A percentile compares a stretch with the other conserved stretches of the same genome.
Conservation (phyloP, 2,888 invertebrate species). For the Eristalis pertinax region DNA sequence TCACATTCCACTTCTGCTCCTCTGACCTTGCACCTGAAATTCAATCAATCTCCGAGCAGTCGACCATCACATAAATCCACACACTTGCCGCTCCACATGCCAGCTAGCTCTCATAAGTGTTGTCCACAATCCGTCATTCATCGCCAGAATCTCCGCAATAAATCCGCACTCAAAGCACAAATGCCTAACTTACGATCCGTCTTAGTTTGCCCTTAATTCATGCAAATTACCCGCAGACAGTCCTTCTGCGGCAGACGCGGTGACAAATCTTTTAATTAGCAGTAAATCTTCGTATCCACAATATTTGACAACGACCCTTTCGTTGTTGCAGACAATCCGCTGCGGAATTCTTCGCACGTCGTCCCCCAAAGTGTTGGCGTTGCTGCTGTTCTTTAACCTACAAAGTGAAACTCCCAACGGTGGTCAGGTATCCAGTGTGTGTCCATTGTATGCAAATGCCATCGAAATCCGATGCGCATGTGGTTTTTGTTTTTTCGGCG, state of each 20-base stretch:
- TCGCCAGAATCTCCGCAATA: slow-evolving; percentile 29
- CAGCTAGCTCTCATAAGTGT: not conserved
- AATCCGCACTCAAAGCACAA: slow-evolving; percentile 24
- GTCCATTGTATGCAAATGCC: slow-evolving; percentile 65
- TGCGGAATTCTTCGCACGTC: slow-evolving; percentile 48
- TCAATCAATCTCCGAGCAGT: not conserved
- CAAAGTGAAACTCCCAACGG: slow-evolving; percentile 50
- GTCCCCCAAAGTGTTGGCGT: slow-evolving; percentile 33
- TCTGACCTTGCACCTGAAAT: not conserved
- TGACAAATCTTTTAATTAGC: slow-evolving; percentile 60
- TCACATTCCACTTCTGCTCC: not conserved
- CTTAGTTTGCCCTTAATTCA: slow-evolving; percentile 22
- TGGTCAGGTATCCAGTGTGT: slow-evolving; percentile 14
- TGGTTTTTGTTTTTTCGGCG: not conserved
- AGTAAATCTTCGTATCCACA: slow-evolving; percentile 48
- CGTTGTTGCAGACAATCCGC: not conserved
- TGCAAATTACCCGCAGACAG: slow-evolving; percentile 25
- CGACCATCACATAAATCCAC: not conserved
- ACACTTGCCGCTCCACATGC: not conserved
- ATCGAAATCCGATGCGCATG: slow-evolving; percentile 31
- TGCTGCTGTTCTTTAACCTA: slow-evolving; percentile 23
- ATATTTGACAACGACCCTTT: slow-evolving; percentile 10
- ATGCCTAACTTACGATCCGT: not conserved
- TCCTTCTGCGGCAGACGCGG: slow-evolving; percentile 14
- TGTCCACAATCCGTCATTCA: slow-evolving; percentile 8